Conservation (phyloP, 1,140 invertebrate species). For the Drosophila repletoides region DNA sequence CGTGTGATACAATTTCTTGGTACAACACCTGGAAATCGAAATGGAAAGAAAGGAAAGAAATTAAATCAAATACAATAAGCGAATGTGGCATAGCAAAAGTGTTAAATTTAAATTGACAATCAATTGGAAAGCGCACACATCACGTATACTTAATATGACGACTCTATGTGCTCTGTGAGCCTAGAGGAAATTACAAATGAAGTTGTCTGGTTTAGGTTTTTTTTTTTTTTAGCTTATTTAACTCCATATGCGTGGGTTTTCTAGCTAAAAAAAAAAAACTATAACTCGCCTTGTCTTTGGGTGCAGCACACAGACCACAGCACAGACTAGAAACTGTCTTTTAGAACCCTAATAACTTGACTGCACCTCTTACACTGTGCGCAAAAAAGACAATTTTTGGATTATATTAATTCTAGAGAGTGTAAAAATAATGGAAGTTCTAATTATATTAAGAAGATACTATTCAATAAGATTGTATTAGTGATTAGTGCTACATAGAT, state of each 20-base stretch:
- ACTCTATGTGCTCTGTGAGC: not conserved
- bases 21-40: constrained; percentile 86
- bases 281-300: not conserved
- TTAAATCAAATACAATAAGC: not conserved
- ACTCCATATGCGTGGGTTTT: constrained; percentile 1
- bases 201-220: constrained; percentile 1
- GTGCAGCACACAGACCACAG: constrained; percentile 7
- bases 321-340: constrained; percentile 4
- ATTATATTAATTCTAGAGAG: no score
- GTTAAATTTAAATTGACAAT: constrained; percentile 23
- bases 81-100: constrained; percentile 28
- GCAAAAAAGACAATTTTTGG: not conserved
- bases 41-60: constrained; percentile 27
- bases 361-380: constrained; percentile 33
- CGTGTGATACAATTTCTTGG: constrained; percentile 89
- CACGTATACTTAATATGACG: constrained; percentile 52
- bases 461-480: no score
- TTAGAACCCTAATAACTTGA: constrained; percentile 27
- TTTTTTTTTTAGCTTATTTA: not conserved
- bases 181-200: constrained; percentile 12
- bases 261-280: not conserved
- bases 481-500: no score
- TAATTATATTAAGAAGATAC: no score
- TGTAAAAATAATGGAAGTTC: no score
- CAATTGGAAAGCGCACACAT: constrained; percentile 45